These are phyloP conservation scores for Temnopleurus reevesii DNA, from an alignment of 53 echinoderm and acorn worm species.

Conservation along the genomic window DNA sequence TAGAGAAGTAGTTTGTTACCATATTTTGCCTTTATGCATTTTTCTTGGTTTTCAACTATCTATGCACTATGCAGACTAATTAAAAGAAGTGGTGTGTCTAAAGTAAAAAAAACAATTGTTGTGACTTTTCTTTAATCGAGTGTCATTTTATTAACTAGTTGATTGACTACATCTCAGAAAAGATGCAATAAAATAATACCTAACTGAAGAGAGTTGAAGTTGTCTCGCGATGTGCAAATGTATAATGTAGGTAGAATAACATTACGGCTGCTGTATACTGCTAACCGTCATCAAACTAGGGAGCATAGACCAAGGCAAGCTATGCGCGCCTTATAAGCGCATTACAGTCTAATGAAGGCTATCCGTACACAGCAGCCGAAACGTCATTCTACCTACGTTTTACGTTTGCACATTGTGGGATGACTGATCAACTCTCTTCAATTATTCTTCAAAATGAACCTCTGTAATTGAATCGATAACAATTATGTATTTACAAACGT, in stretches of 20 bases:
- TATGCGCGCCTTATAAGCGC: too few relatives aligned
- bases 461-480: too few relatives aligned
- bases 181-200: not conserved
- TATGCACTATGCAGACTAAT: constrained; percentile 54
- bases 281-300: not conserved
- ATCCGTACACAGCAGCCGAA: too few relatives aligned
- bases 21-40: constrained; percentile 49
- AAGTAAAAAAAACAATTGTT: not conserved
- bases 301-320: too few relatives aligned
- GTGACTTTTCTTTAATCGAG: not conserved
- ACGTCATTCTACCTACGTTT: too few relatives aligned
- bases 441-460: too few relatives aligned
- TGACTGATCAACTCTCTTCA: too few relatives aligned
- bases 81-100: constrained; percentile 50
- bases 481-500: too few relatives aligned
- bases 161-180: not conserved
- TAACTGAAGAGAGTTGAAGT: not conserved
- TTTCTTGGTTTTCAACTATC: constrained; percentile 55
- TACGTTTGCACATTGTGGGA: too few relatives aligned
- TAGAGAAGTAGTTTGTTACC: constrained; percentile 25
- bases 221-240: too few relatives aligned
- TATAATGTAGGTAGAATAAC: not conserved
- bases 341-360: too few relatives aligned
- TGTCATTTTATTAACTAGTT: not conserved
- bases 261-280: not conserved